A percentile compares a stretch with the other conserved stretches of the same genome.
Conservation (phyloP, 2,888 invertebrate genomes). For the Hybos culiciformis region DNA sequence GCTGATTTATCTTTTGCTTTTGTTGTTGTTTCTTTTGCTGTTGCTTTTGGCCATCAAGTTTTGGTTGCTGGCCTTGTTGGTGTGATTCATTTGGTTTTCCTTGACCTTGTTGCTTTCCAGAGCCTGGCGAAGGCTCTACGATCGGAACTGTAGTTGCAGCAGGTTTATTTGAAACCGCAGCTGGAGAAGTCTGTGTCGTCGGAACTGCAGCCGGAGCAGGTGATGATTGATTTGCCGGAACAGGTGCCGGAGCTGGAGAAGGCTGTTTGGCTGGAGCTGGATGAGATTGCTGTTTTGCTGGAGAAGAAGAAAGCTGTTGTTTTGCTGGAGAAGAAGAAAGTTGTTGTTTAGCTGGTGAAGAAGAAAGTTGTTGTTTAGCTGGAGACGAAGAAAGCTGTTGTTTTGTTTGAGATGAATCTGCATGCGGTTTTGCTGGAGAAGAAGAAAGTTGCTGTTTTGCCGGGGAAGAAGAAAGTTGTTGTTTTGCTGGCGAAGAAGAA, state of each 20-base stretch:
- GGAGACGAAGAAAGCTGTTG: too few relatives aligned
- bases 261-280: not conserved
- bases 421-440: not conserved
- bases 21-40: not conserved
- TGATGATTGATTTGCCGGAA: not conserved
- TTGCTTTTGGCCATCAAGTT: not conserved
- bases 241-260: not conserved
- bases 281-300: not conserved
- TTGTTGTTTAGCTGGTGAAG: constrained; percentile 9
- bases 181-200: not conserved
- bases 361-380: not conserved
- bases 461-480: constrained; percentile 7
- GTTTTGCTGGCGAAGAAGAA: constrained; percentile 2
- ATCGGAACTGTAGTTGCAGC: not conserved
- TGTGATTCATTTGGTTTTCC: not conserved
- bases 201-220: not conserved
- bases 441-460: not conserved
- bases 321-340: constrained; percentile 5
- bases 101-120: not conserved
- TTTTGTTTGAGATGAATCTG: not conserved
- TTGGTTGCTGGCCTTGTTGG: not conserved
- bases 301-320: not conserved
- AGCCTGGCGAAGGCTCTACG: not conserved
- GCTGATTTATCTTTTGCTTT: not conserved
- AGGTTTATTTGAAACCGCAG: not conserved